Percentiles rank a stretch among this genome's conserved stretches.
phyloP scores from a whole-genome alignment of 1,140 invertebrate species.

The Drosophila prosaltans region DNA sequence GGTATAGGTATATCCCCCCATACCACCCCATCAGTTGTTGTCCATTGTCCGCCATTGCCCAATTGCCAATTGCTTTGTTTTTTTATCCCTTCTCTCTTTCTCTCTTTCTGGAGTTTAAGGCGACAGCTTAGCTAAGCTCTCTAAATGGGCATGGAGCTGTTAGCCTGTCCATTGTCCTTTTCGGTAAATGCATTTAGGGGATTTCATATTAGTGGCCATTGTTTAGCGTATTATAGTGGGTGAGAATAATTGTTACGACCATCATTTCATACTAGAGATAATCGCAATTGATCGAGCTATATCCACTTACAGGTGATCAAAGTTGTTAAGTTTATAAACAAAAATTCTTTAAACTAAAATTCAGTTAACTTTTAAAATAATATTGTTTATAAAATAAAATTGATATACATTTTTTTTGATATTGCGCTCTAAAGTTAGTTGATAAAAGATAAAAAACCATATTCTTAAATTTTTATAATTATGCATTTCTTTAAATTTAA shows the following conservation, averaged over 20 bases:
- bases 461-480: too few relatives aligned
- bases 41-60: conserved; percentile 39
- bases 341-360: too few relatives aligned
- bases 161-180: conserved; percentile 42
- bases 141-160: conserved; percentile 54
- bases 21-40: too few relatives aligned
- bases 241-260: conserved; percentile 12
- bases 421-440: too few relatives aligned
- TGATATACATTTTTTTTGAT: too few relatives aligned
- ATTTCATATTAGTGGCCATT: conserved; percentile 32
- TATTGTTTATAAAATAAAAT: too few relatives aligned
- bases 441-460: too few relatives aligned
- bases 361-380: too few relatives aligned
- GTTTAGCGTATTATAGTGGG: conserved; percentile 29
- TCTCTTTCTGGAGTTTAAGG: conserved; percentile 26
- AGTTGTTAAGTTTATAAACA: too few relatives aligned
- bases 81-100: conserved; percentile 25
- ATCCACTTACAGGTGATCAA: too few relatives aligned
- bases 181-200: conserved; percentile 16
- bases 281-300: neutral
- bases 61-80: conserved; percentile 61
- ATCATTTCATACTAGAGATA: neutral
- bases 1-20: conserved; percentile 13
- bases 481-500: too few relatives aligned
- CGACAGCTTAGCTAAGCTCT: conserved; percentile 31